These are phyloP conservation scores for Leptopilina drosophilae DNA, from an alignment of 2,888 invertebrate species.

Conservation along the genomic window DNA sequence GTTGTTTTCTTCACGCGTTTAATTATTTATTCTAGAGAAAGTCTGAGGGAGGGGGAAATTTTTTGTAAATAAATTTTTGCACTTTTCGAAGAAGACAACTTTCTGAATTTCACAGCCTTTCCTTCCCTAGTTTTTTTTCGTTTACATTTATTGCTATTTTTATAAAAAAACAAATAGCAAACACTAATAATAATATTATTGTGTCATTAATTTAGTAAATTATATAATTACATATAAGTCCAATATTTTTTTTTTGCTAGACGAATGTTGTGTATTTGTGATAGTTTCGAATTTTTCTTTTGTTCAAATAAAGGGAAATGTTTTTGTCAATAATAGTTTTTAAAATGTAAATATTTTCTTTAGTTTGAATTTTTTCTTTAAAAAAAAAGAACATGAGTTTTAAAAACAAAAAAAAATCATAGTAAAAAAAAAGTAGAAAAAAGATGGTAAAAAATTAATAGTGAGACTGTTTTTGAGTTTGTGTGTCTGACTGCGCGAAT, in stretches of 20 bases:
- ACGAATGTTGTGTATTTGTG: neutral
- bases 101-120: slow-evolving; percentile 76
- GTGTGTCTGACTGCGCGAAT: slow-evolving; percentile 43
- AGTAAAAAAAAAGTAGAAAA: no score
- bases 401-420: neutral
- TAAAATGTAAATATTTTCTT: no score
- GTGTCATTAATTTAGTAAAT: no score
- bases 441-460: neutral
- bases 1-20: slow-evolving; percentile 71
- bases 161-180: slow-evolving; percentile 37
- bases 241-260: slow-evolving; percentile 1
- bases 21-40: neutral
- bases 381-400: neutral
- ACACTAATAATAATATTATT: no score
- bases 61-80: slow-evolving; percentile 6
- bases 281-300: neutral
- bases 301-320: neutral
- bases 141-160: slow-evolving; percentile 55
- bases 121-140: slow-evolving; percentile 67
- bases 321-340: neutral
- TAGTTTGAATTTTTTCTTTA: neutral
- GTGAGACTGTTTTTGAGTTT: slow-evolving; percentile 4
- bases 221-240: no score
- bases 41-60: slow-evolving; percentile 36
- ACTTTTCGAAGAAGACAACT: slow-evolving; percentile 71